These are phyloP conservation scores for Myotis yumanensis DNA, from an alignment of 2,113 vertebrate genomes.

Conservation along the genomic window DNA sequence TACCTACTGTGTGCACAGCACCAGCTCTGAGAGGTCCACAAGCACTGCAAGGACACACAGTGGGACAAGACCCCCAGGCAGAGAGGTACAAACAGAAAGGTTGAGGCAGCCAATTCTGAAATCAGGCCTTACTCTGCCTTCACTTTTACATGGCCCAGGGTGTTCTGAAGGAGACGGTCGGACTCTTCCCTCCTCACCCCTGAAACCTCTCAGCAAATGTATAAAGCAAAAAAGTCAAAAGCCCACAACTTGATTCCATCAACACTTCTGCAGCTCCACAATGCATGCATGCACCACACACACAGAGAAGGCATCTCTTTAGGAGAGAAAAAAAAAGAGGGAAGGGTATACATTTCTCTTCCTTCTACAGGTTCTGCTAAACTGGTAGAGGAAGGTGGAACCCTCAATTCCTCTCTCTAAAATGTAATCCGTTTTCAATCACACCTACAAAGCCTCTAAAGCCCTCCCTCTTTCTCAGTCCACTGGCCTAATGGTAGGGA, in stretches of 20 bases:
- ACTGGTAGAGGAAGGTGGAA: background rate
- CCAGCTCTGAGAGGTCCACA: background rate
- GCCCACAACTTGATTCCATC: background rate
- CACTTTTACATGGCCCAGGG: background rate
- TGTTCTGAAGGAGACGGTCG: background rate
- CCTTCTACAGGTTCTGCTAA: background rate
- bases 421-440: background rate
- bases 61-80: background rate
- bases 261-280: background rate
- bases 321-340: no score
- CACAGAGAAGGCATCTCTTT: background rate
- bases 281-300: rapidly evolving
- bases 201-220: background rate
- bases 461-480: background rate
- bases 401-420: background rate
- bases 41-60: background rate
- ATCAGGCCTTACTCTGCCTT: background rate
- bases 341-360: background rate
- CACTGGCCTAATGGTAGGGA: background rate
- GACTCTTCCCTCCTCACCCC: background rate
- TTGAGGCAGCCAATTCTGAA: background rate
- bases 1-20: background rate
- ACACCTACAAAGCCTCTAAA: background rate
- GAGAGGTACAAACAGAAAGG: background rate
- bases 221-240: background rate